A percentile compares a stretch with the other conserved stretches of the same genome.
Evolutionary conservation across 2,888 invertebrate species (phyloP).

Genomic region (Lithophane semibrunnea): DNA sequence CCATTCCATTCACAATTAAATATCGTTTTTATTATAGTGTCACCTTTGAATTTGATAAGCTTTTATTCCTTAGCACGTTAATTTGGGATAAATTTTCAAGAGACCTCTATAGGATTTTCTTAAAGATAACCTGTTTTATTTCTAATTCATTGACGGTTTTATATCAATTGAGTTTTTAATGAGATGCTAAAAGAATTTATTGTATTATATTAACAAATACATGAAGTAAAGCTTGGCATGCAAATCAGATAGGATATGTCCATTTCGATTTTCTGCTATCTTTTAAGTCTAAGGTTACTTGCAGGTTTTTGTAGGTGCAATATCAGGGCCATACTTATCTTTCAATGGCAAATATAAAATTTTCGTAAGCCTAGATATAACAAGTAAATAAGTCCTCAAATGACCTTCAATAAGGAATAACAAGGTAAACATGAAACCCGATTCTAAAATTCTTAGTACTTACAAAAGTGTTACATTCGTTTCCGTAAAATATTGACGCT

Average conservation of each 20-base stretch:
- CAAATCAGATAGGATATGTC: background rate
- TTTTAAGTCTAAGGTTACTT: slow-evolving; percentile 21
- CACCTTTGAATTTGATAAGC: slow-evolving; percentile 18
- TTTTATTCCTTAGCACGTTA: slow-evolving; percentile 32
- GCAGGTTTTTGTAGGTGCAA: background rate
- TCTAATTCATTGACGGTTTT: background rate
- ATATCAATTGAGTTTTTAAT: background rate
- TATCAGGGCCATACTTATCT: slow-evolving; percentile 37
- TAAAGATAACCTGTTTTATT: background rate
- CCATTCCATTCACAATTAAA: background rate
- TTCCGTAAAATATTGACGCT: slow-evolving; percentile 24
- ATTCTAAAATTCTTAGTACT: slow-evolving; percentile 25
- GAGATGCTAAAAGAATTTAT: background rate
- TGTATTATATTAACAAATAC: background rate
- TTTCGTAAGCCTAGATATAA: slow-evolving; percentile 27
- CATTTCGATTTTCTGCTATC: slow-evolving; percentile 8
- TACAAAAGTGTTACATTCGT: background rate
- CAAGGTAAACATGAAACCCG: slow-evolving; percentile 10
- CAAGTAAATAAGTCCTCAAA: slow-evolving; percentile 22
- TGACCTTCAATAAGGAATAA: slow-evolving; percentile 39
- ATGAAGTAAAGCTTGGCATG: background rate
- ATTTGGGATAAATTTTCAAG: slow-evolving; percentile 1
- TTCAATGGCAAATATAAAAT: background rate
- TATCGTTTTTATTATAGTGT: slow-evolving; percentile 18
- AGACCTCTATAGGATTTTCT: slow-evolving; percentile 1